Evolutionary conservation across 2,888 invertebrate species (phyloP).

Genomic region (Smittia sp.): DNA sequence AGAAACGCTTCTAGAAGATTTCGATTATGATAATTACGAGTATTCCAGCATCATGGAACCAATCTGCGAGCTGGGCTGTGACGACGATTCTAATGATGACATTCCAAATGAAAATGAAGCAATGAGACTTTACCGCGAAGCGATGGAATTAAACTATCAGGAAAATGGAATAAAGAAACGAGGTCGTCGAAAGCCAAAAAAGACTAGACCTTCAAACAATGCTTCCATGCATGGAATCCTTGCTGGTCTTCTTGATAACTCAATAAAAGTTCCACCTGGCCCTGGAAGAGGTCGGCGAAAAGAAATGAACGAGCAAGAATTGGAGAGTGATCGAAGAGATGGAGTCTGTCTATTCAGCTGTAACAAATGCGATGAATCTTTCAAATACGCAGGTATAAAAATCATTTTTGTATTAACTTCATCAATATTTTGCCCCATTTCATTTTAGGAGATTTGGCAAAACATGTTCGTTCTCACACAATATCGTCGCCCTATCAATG

Average conservation of each 20-base stretch:
- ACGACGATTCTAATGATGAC: slow-evolving; percentile 42
- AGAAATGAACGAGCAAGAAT: slow-evolving; percentile 23
- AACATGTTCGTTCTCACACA: slow-evolving; percentile 53
- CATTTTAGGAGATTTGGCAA: too few species aligned
- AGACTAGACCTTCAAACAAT: background rate
- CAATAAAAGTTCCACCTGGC: slow-evolving; percentile 48
- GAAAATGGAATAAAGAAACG: slow-evolving; percentile 34
- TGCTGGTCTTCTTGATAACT: background rate
- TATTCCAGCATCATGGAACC: slow-evolving; percentile 48
- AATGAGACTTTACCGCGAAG: slow-evolving; percentile 28
- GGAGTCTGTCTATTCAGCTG: slow-evolving; percentile 42
- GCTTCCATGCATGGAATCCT: slow-evolving; percentile 32
- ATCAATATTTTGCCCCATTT: too few species aligned
- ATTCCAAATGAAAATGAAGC: slow-evolving; percentile 25
- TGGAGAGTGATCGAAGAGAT: background rate
- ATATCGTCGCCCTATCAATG: slow-evolving; percentile 53
- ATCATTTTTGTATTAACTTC: too few species aligned
- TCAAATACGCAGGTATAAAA: slow-evolving; percentile 52
- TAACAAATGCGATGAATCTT: slow-evolving; percentile 49
- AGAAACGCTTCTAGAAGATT: slow-evolving; percentile 40
- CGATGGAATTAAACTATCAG: slow-evolving; percentile 31
- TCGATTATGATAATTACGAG: slow-evolving; percentile 11
- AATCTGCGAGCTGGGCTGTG: slow-evolving; percentile 48
- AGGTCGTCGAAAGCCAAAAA: slow-evolving; percentile 1
- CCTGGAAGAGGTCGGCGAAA: slow-evolving; percentile 42